Conservation (phyloP, 30 jellyfish, hydroid and myxozoan species). For the Turritopsis dohrnii region DNA sequence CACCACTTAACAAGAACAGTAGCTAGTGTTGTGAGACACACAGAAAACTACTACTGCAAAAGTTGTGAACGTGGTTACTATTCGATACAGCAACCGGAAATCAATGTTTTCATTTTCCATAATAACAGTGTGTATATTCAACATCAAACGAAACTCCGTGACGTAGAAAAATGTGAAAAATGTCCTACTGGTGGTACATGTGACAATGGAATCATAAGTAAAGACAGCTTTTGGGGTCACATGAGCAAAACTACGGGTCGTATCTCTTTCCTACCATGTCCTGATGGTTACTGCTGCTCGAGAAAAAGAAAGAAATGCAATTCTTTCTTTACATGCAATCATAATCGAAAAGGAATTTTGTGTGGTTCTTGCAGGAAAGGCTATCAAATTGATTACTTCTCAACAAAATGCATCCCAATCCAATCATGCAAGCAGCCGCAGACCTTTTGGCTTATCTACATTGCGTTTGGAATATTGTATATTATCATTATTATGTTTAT, state of each 20-base stretch:
- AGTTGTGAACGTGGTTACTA: background rate
- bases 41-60: background rate
- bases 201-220: background rate
- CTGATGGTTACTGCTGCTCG: constrained; percentile 26
- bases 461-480: background rate
- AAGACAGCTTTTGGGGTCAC: constrained; percentile 39
- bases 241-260: background rate
- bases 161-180: background rate
- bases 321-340: background rate
- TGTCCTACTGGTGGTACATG: background rate
- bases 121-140: background rate
- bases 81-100: background rate
- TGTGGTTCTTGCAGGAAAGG: constrained; percentile 32
- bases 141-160: background rate
- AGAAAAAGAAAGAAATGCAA: constrained; percentile 15
- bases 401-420: constrained; percentile 26
- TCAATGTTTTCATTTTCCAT: background rate
- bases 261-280: constrained; percentile 8
- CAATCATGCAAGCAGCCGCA: background rate
- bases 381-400: constrained; percentile 16
- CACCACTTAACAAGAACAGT: background rate
- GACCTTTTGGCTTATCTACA: constrained; percentile 21
- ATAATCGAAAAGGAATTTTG: background rate
- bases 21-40: background rate
- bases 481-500: constrained; percentile 23